A percentile compares a stretch with the other conserved stretches of the same genome.
Evolutionary conservation across 2,797 vertebrate genomes (phyloP).

Genomic region (Cuculus canorus): DNA sequence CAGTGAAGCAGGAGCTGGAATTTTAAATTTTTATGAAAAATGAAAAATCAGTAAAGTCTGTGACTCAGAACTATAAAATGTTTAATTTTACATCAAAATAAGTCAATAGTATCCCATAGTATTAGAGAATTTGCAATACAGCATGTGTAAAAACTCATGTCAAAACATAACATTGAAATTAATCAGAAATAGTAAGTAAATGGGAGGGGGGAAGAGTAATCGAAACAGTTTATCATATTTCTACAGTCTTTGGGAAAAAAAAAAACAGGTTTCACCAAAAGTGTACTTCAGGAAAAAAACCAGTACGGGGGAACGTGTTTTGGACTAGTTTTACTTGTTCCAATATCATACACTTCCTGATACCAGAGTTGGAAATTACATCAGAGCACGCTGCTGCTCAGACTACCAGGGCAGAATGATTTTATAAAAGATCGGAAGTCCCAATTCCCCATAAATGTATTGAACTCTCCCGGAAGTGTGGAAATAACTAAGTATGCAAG

Average conservation of each 20-base stretch:
- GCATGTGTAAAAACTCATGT: not conserved
- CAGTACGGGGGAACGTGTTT: not conserved
- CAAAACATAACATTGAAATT: not conserved
- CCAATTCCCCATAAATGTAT: not conserved
- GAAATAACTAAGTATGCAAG: not conserved
- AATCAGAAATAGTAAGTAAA: not conserved
- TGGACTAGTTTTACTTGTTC: constrained; percentile 10
- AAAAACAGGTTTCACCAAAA: not conserved
- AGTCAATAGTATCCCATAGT: not conserved
- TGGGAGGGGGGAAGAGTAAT: accelerated
- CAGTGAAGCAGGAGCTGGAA: not conserved
- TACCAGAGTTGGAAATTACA: not conserved
- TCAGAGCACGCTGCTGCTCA: not conserved
- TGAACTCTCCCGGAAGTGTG: not conserved
- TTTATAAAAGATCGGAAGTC: not conserved
- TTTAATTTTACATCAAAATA: not conserved
- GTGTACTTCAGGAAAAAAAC: not conserved
- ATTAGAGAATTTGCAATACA: not conserved
- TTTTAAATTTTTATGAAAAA: not conserved
- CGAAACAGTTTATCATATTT: not conserved
- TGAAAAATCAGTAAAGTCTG: not conserved
- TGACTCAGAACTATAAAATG: not conserved
- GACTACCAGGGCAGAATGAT: not conserved
- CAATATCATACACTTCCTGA: not conserved
- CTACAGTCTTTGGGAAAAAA: accelerated